Base-by-base conservation (phyloP, 1,140 invertebrate genomes). In the Drosophila lacteicornis region DNA sequence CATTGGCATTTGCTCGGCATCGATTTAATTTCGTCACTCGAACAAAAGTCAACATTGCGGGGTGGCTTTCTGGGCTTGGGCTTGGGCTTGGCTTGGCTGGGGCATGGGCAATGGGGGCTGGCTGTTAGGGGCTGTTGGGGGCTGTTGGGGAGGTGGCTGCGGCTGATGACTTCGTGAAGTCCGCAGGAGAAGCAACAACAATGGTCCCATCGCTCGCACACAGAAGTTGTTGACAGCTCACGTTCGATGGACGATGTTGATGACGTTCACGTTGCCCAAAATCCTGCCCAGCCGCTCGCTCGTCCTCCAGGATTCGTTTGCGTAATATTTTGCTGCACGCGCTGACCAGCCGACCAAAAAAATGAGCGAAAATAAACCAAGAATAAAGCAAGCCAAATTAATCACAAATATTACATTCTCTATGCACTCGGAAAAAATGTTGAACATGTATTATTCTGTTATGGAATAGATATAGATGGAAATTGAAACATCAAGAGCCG, bases 211-310 rank as follows among this genome's bases (percentile, higher is more conserved):
- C 68, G 43, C 65, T 51, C 46, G 33, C 70, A 40, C 47, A 67
- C 62, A 63, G 79, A 79, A 90, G 81, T 81, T 90, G 85, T 90
- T 88, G 85, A 88, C 84, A 88, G 84, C 84, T 88, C 84, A 88
- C 84, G 84, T 88, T 90, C 80, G 85, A 88, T 80, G 68, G 68
- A 75, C 79, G 61, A 73, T 79, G 76, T 73, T 71, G 57, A 70
- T 78, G 65, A 58, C 65, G 59, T 71, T 58, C 45, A 60, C 51
- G 69, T 68, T 71, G 45, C 70, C 70, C 46, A 25, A 73, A 73
- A 60, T 51, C 55, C 53, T 30, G 55, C 58, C 49, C 46, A 9
- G 55, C 30, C 30, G 53, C 67, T 47, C 62, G 47, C 62, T 61
- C 69, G 79, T 84, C 45, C 46, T 58, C 63, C 66, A 60, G 58